A percentile compares a stretch with the other conserved stretches of the same genome.
Conservation (phyloP, 2,797 vertebrate species). For the Pagetopsis macropterus region DNA sequence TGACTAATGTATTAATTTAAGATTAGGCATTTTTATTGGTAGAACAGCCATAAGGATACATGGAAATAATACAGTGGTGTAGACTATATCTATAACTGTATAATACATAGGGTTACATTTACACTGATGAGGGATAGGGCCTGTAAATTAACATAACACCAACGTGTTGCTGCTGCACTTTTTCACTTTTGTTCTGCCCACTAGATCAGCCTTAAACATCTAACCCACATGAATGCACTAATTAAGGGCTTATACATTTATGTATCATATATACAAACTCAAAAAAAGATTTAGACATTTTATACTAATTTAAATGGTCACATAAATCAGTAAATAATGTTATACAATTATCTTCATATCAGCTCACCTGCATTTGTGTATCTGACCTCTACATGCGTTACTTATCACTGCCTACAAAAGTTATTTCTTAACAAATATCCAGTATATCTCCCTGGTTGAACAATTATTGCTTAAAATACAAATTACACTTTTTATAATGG, state of each 20-base stretch:
- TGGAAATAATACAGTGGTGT: conserved; percentile 29
- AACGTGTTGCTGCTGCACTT: conserved; percentile 7
- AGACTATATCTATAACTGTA: conserved; percentile 9
- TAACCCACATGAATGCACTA: neutral
- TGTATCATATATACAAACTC: conserved; percentile 8
- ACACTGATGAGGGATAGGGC: neutral
- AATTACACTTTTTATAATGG: neutral
- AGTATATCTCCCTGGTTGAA: neutral
- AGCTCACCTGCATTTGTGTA: neutral
- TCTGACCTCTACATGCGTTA: neutral
- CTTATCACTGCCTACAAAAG: neutral
- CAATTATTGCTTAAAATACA: too few species aligned
- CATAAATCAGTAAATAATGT: neutral
- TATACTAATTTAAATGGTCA: conserved; percentile 2
- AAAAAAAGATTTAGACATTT: conserved; percentile 12
- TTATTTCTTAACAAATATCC: neutral
- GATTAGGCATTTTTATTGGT: conserved; percentile 47
- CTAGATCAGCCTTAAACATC: neutral
- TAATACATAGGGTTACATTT: neutral
- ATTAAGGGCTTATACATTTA: neutral
- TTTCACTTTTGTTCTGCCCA: neutral
- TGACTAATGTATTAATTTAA: conserved; percentile 13
- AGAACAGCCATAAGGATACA: conserved; percentile 27
- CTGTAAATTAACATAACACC: conserved; percentile 27
- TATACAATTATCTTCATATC: neutral